Percentiles rank a stretch among this genome's conserved stretches.
Conservation (phyloP, 2,797 vertebrate species). For the Chaetophractus vellerosus region DNA sequence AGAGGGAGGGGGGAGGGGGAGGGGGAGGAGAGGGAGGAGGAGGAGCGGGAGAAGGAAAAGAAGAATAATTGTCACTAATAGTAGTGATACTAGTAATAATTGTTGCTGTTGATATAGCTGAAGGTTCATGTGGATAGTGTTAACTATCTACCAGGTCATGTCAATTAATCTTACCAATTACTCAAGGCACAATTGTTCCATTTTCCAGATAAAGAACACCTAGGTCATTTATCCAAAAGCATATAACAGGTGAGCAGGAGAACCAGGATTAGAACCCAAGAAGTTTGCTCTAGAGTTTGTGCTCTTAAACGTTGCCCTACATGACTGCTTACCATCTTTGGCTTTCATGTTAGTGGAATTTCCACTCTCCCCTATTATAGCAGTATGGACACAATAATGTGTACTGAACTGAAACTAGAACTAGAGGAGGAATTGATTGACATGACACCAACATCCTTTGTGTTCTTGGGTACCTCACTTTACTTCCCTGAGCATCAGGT, state of each 20-base stretch:
- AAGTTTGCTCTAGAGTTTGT: background rate
- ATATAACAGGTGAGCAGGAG: background rate
- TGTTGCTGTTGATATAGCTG: background rate
- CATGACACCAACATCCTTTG: background rate
- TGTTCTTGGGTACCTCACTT: background rate
- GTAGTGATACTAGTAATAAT: no score
- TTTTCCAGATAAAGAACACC: conserved; percentile 15
- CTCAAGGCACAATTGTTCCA: background rate
- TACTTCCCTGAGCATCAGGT: background rate
- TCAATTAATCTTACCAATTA: background rate
- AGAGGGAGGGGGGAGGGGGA: background rate
- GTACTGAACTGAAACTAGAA: background rate
- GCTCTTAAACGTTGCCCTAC: background rate
- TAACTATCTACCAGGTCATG: background rate
- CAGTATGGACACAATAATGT: background rate
- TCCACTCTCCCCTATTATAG: no score
- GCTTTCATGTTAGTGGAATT: background rate
- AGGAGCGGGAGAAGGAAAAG: background rate
- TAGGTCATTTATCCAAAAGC: background rate
- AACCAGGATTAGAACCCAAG: background rate
- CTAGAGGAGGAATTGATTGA: background rate
- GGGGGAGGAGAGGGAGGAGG: no score
- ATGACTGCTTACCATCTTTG: background rate
- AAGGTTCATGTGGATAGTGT: background rate
- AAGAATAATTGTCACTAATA: no score